These are phyloP conservation scores for Rhagoletis zephyria DNA, from an alignment of 1,140 invertebrate genomes.

Conservation along the genomic window DNA sequence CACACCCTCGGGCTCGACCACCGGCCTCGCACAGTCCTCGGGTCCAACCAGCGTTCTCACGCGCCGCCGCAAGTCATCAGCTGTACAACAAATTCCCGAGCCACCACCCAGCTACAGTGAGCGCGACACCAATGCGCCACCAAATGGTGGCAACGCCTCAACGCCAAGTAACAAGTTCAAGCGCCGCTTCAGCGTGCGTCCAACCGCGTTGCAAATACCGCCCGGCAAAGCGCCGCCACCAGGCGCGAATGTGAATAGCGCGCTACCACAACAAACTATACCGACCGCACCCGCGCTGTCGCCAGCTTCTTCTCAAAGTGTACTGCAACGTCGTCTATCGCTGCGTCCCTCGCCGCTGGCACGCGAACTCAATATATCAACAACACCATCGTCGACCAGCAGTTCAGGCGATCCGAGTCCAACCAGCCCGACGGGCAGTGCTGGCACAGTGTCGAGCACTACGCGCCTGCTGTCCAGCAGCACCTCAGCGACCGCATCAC, in stretches of 20 bases:
- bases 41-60: constrained; percentile 54
- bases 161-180: constrained; percentile 64
- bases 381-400: constrained; percentile 48
- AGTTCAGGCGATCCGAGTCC: constrained; percentile 46
- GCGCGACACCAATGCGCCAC: constrained; percentile 43
- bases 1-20: constrained; percentile 12
- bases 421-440: constrained; percentile 9
- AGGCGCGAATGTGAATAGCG: constrained; percentile 57
- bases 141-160: neutral
- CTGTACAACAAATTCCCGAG: constrained; percentile 60
- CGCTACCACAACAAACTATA: constrained; percentile 54
- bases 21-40: neutral
- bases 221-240: constrained; percentile 70
- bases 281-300: constrained; percentile 42
- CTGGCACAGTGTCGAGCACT: constrained; percentile 13
- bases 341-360: constrained; percentile 70
- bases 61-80: constrained; percentile 57
- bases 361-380: constrained; percentile 62
- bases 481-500: neutral
- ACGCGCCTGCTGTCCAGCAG: constrained; percentile 62
- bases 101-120: constrained; percentile 69
- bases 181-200: constrained; percentile 70
- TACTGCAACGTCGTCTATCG: constrained; percentile 68
- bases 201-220: constrained; percentile 70
- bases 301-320: constrained; percentile 62